These are phyloP conservation scores for Etheostoma perlongum DNA, from an alignment of 2,797 vertebrate species.

Conservation along the genomic window DNA sequence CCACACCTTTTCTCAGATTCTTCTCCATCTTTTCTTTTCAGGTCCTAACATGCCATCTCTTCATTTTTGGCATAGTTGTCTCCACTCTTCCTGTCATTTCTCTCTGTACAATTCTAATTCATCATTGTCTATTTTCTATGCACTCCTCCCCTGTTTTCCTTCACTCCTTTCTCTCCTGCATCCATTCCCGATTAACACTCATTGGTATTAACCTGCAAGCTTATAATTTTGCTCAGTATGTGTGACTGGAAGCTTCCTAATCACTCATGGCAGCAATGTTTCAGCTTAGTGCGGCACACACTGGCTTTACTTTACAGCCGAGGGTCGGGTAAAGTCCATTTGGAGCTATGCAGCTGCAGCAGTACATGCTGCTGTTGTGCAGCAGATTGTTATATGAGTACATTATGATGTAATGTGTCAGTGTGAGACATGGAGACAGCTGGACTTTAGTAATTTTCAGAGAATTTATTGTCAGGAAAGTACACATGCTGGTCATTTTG, in stretches of 20 bases:
- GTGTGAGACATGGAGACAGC: conserved; percentile 10
- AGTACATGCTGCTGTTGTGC: conserved; percentile 46
- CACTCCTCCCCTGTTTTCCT: not conserved
- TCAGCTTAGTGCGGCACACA: conserved; percentile 66
- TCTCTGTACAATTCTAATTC: not conserved
- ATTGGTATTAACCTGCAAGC: conserved; percentile 6
- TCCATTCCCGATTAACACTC: conserved; percentile 13
- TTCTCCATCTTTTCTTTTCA: conserved; percentile 22
- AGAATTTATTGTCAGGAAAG: not conserved
- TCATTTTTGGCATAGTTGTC: not conserved
- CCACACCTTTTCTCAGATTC: conserved; percentile 64
- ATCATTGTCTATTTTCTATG: not conserved
- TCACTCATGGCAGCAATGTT: conserved; percentile 48
- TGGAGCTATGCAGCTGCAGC: conserved; percentile 31
- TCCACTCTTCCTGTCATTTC: not conserved
- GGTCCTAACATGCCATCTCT: not conserved
- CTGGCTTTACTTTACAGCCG: conserved; percentile 50
- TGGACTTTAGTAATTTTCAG: not conserved
- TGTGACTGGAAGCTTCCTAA: conserved; percentile 56
- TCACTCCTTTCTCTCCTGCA: conserved; percentile 8
- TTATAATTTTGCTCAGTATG: conserved; percentile 30
- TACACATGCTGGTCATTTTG: conserved; percentile 1
- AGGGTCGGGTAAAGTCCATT: conserved; percentile 65
- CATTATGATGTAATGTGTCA: conserved; percentile 55
- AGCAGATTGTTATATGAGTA: conserved; percentile 45